Evolutionary conservation across 2,888 invertebrate species (phyloP), one percentile per base, ranked within the genome.

Genomic region (Drosophila tripunctata): DNA sequence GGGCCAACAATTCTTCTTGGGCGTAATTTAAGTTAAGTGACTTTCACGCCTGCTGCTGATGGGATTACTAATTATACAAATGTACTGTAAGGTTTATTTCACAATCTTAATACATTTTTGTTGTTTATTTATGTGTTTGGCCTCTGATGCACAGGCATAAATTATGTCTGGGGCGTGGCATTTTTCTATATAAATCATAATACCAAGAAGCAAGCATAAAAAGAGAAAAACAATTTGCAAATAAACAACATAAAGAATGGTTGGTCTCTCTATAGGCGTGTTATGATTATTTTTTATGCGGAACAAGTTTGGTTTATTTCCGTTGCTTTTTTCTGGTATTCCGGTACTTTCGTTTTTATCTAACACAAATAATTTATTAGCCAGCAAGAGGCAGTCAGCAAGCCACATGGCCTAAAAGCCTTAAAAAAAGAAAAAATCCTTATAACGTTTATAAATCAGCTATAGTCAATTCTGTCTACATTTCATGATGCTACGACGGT

Each of bases 311-410:
- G 58, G 43, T 35, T 30, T 47, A 45, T 47, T 57, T 57, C 30
- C 12, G 12, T 48, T 50, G 30, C 44, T 51, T 24, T 22, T 41
- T 17, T 17, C n/a, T 27, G 27, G 27, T 1, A 3, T 27, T 33
- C 22, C 17, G 22, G 7, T 17, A 22, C 12, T 10, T 12, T 27
- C 27, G 15, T 33, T 31, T 24, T 24, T 51, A 58, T 50, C 60
- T 57, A 64, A 60, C 41, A 57, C 57, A 75, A 64, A 72, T 85
- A 82, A 82, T 85, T 85, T 82, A 82, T 82, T 85, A 66, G 82
- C 60, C 44, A 45, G 55, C 30, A 10, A 35, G 10, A 3, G 38
- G 38, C 64, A 62, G 56, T 55, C 57, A 44, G 54, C 41, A n/a
- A 71, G 74, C 60, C 67, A 75, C 74, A 71, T 71, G 63, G 75